Evolutionary conservation across 2,797 vertebrate genomes (phyloP), one percentile per base, ranked within the genome.

Genomic region (Urophycis tenuis): DNA sequence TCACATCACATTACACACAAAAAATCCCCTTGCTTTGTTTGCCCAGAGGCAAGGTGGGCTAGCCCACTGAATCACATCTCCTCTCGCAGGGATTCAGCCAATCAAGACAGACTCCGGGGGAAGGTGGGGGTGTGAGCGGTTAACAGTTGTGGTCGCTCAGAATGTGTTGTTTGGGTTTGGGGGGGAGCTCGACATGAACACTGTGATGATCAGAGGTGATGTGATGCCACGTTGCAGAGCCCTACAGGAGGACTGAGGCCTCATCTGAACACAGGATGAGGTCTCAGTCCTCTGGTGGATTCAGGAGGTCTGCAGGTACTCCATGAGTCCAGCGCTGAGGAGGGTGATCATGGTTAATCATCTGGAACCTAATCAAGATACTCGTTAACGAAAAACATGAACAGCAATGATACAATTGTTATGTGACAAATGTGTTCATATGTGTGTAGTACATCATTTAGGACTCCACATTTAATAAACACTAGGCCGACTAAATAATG

Each of bases 1-100:
- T 81, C 17, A 83, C 86, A 88, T 83, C 85, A 85, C 80, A 84
- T 84, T 86, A 87, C 81, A 71, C 19, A 53, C 6, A 88, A 85
- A 86, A 82, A 5, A 83, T 80, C 69, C 75, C 73, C 85, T 84
- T 86, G 79, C 71, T 87, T 79, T 86, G 75, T 87, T 80, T 86
- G 75, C 86, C 85, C 82, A 80, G 39, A 74, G 81, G 86, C 82
- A 77, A 72, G 31, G 60, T 75, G 32, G 15, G 34, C 33, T 77
- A 53, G 45, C 5, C 5, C 10, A 25, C 53, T 10, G n/a, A 64
- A 64, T 29, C 19, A 11, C 19, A 6, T 29, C n/a, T n/a, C 9
- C 2, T n/a, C n/a, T 29, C 10, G 29, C 8, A 10, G 3, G n/a
- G n/a, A 64, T 3, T 22, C n/a, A 9, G 29, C 8, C 5, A 64